A percentile compares a stretch with the other conserved stretches of the same genome.
These are phyloP conservation scores for Acleris emargana DNA, from an alignment of 2,888 invertebrate species.

Conservation along the genomic window DNA sequence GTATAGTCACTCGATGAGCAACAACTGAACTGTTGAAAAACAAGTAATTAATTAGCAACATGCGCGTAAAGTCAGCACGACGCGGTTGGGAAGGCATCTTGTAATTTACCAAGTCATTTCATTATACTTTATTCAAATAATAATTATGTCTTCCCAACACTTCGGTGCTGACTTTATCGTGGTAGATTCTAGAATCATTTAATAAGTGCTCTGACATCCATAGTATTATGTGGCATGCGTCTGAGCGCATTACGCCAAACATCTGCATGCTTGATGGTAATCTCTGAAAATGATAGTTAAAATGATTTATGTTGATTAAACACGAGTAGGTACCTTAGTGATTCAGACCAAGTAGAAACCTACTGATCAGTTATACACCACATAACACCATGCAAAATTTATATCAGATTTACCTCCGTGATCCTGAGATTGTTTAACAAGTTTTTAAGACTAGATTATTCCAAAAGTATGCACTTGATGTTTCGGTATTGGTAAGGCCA, in stretches of 20 bases:
- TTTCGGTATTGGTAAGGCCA: not conserved
- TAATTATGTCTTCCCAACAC: conserved; percentile 66
- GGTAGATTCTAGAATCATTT: conserved; percentile 68
- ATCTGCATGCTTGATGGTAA: conserved; percentile 26
- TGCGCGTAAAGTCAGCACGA: conserved; percentile 79
- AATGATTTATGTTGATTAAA: conserved; percentile 30
- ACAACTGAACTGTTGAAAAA: conserved; percentile 84
- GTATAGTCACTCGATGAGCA: conserved; percentile 82
- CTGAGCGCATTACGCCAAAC: conserved; percentile 12
- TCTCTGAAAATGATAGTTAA: conserved; percentile 36
- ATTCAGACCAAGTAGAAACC: conserved; percentile 6
- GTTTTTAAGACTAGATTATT: not conserved
- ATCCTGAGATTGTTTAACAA: conserved; percentile 17
- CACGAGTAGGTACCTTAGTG: conserved; percentile 18
- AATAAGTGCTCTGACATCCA: conserved; percentile 63
- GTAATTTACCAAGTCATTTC: not conserved
- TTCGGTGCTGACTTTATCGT: conserved; percentile 74
- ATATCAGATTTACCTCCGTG: conserved; percentile 16
- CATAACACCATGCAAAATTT: conserved; percentile 76
- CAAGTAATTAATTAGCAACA: conserved; percentile 84
- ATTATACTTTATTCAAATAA: not conserved
- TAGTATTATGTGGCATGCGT: conserved; percentile 81
- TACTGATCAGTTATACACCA: conserved; percentile 58
- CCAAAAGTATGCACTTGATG: no score
- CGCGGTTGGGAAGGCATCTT: conserved; percentile 58